Conservation (phyloP, 1,140 invertebrate genomes). For the Nylanderia fulva region DNA sequence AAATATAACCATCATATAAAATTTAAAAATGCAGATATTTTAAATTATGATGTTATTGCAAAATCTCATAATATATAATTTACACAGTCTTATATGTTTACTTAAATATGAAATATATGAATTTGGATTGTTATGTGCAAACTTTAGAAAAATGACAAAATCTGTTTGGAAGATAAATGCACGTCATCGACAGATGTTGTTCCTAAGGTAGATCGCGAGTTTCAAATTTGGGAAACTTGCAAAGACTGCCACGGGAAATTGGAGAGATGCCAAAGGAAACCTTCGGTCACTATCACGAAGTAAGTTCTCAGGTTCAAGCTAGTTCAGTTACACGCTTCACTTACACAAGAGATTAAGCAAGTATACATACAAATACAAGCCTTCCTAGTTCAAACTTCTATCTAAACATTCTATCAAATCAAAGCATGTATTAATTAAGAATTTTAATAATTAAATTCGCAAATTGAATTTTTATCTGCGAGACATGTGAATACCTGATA, state of each 20-base stretch:
- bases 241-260: constrained; percentile 72
- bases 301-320: constrained; percentile 40
- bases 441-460: neutral
- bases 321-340: neutral
- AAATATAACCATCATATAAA: neutral
- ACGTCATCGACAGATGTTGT: constrained; percentile 59
- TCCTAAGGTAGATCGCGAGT: constrained; percentile 38
- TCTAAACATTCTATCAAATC: neutral
- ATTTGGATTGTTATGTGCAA: neutral
- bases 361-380: neutral
- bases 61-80: neutral
- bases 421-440: neutral
- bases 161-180: neutral
- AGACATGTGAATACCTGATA: neutral
- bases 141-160: constrained; percentile 1
- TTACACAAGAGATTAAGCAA: neutral
- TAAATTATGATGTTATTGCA: neutral
- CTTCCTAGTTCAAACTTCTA: neutral
- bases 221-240: constrained; percentile 73
- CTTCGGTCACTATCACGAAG: constrained; percentile 77
- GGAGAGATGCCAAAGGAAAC: constrained; percentile 66
- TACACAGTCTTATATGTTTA: neutral
- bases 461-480: neutral
- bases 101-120: constrained; percentile 3
- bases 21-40: neutral